Conservation (phyloP, 2,113 vertebrate genomes). For the Pelecanus crispus region DNA sequence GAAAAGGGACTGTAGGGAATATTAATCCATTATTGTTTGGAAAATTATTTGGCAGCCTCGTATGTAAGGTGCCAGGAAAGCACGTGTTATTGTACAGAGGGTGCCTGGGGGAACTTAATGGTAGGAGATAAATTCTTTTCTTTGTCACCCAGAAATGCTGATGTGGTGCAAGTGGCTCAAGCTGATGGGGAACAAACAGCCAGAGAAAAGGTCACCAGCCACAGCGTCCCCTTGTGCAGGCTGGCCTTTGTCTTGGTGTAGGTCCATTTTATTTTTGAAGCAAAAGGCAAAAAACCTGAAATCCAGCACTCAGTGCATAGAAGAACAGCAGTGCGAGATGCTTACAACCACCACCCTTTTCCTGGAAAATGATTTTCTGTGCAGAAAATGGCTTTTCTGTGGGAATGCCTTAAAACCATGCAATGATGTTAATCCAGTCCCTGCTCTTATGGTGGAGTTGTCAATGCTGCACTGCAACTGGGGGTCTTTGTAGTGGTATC, state of each 20-base stretch:
- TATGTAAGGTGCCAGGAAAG: not conserved
- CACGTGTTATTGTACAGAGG: not conserved
- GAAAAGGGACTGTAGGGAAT: not conserved
- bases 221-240: not conserved
- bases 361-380: not conserved
- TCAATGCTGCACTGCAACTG: not conserved
- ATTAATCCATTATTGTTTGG: not conserved
- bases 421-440: not conserved
- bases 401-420: not conserved
- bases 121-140: not conserved
- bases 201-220: not conserved
- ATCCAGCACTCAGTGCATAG: not conserved
- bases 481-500: not conserved
- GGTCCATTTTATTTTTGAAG: not conserved
- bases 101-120: not conserved
- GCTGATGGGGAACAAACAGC: not conserved
- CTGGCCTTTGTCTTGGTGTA: not conserved
- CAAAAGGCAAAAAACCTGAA: not conserved
- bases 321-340: not conserved
- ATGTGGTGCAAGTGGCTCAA: not conserved
- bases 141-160: not conserved
- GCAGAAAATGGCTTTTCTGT: not conserved
- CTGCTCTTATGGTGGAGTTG: not conserved
- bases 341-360: not conserved
- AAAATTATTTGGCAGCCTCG: not conserved